Percentiles rank a stretch among this genome's conserved stretches.
These are phyloP conservation scores for Sturmia bella DNA, from an alignment of 2,888 invertebrate genomes.

Conservation along the genomic window DNA sequence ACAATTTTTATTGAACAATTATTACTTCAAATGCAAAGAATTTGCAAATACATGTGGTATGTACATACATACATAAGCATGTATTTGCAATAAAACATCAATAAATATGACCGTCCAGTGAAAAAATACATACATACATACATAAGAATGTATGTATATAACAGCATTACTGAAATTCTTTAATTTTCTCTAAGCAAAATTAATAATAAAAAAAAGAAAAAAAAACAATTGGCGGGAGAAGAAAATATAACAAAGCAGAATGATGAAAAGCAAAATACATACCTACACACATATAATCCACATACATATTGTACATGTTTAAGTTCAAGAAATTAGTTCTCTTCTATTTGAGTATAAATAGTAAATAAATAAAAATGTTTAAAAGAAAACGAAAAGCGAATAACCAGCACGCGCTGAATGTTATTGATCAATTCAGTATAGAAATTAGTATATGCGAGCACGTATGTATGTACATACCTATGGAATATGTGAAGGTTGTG, in stretches of 20 bases:
- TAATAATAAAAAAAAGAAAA: conserved; percentile 1
- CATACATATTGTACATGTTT: too few relatives aligned
- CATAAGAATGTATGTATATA: too few relatives aligned
- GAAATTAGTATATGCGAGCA: conserved; percentile 24
- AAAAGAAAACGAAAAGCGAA: conserved; percentile 29
- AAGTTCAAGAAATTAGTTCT: too few relatives aligned
- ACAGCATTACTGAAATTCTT: conserved; percentile 15
- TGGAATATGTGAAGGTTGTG: neutral
- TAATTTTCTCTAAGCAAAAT: neutral
- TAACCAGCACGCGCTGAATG: conserved; percentile 36
- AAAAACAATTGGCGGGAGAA: conserved; percentile 40
- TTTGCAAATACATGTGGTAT: too few relatives aligned
- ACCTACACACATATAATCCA: too few relatives aligned
- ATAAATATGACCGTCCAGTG: too few relatives aligned
- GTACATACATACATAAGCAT: too few relatives aligned
- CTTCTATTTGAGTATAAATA: neutral
- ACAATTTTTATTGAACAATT: too few relatives aligned
- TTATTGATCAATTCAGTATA: conserved; percentile 35
- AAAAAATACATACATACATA: too few relatives aligned
- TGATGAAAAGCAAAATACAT: neutral
- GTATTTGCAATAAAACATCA: too few relatives aligned
- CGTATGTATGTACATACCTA: neutral
- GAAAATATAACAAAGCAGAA: neutral
- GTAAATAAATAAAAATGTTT: neutral
- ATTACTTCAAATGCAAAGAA: too few relatives aligned